These are phyloP conservation scores for Fragum fragum DNA, from an alignment of 2,888 invertebrate species.

Conservation along the genomic window DNA sequence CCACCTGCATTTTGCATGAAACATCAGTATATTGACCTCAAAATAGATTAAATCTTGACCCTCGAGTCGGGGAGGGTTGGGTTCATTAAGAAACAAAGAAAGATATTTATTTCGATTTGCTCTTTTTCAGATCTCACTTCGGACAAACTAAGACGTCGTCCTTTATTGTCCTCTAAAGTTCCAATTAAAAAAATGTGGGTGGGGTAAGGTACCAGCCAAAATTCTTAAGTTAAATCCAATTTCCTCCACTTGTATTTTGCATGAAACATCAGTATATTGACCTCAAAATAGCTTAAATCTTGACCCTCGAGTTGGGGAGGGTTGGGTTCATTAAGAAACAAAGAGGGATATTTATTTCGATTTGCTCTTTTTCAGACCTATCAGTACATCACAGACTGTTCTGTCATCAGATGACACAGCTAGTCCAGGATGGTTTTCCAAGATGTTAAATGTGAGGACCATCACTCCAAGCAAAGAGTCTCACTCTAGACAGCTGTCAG, in stretches of 20 bases:
- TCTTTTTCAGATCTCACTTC: slow-evolving; percentile 24
- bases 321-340: too few relatives aligned
- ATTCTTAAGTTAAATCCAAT: too few relatives aligned
- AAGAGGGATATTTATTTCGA: background rate
- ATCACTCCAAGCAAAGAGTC: slow-evolving; percentile 98
- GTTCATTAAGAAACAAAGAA: too few relatives aligned
- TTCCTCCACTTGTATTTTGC: too few relatives aligned
- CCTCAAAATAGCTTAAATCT: too few relatives aligned
- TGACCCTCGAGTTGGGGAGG: too few relatives aligned
- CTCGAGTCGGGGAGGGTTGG: too few relatives aligned
- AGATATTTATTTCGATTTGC: background rate
- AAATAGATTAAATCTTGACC: too few relatives aligned
- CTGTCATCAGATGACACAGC: slow-evolving; percentile 31
- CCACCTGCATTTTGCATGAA: too few relatives aligned
- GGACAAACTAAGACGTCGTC: too few relatives aligned
- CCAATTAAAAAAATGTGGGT: slow-evolving; percentile 38
- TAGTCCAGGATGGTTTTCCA: slow-evolving; percentile 92
- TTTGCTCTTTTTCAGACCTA: slow-evolving; percentile 13
- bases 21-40: too few relatives aligned
- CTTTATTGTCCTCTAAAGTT: slow-evolving; percentile 60
- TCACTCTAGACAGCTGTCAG: slow-evolving; percentile 98
- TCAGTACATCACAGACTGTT: slow-evolving; percentile 45
- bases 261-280: too few relatives aligned
- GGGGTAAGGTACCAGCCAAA: slow-evolving; percentile 35
- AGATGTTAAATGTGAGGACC: slow-evolving; percentile 93